Evolutionary conservation across 2,888 invertebrate genomes (phyloP), one percentile per base, ranked within the genome.

Genomic region (Diogma glabrata): DNA sequence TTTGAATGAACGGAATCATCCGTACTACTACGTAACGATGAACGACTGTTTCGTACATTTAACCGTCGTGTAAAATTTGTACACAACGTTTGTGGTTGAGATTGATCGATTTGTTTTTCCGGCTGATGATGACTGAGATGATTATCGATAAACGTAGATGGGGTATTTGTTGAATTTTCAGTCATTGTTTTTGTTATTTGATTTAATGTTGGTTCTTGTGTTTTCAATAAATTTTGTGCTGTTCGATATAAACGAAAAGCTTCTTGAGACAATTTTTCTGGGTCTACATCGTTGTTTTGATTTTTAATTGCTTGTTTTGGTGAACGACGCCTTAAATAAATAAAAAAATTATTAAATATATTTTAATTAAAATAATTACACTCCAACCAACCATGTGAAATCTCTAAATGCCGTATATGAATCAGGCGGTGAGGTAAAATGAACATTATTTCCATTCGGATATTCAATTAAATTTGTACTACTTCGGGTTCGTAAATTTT

Each of bases 231-330:
- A 26, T 82, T 82, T 58, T 81, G 77, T 49, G 80, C 78, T 20
- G 80, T 82, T 55, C 81, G 72, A 59, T 79, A 72, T 53, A 82
- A 68, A 51, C 81, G 72, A 59, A 78, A 81, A 2, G 82, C 81
- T 66, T 82, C 82, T 60, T 79, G 77, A 1, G 79, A 75, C 20
- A 82, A 64, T 63, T 81, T 81, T 54, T 80, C 79, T 2, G 79
- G 77, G 57, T 76, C 72, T 20, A 75, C 65, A 55, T 76, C 75
- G 48, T 19, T 20, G 52, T 50, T n/a, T n/a, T n/a, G n/a, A n/a
- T n/a, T n/a, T n/a, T n/a, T n/a, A n/a, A n/a, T n/a, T 14, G 51
- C 22, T 28, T 52, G 48, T 52, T 55, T 56, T 23, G 57, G 56
- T 45, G 56, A 53, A 36, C 58, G 52, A 20, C 54, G 55, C 56